Evolutionary conservation across 2,113 vertebrate genomes (phyloP), one percentile per base, ranked within the genome.

Genomic region (Pterocles burchelli): DNA sequence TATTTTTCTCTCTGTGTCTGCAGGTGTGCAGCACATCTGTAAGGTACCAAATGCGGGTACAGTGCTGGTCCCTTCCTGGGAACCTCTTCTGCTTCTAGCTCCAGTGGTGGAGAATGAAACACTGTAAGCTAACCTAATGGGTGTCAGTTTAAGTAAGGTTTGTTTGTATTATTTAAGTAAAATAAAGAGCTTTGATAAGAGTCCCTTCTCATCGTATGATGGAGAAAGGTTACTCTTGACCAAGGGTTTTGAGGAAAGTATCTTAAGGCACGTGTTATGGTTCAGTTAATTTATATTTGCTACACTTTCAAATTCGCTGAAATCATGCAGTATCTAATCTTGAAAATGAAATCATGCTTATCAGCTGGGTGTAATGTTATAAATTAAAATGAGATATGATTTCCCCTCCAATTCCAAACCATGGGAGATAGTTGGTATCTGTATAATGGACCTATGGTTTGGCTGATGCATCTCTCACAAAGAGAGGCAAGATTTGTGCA

Each of bases 11-110:
- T 17, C 13, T 19, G 25, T 7, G 8, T 26, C 31, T 43, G 38
- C 46, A 9, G n/a, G 10, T 9, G n/a, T 31, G n/a, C 38, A 41
- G 26, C 14, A 13, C 0, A 0, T 45, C 70, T 63, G 34, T 55
- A 49, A 31, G 18, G 34, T 43, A 14, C 28, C 7, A 36, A 70
- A 13, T 15, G 8, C 11, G 4, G 11, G 1, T 34, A 8, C 8
- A 54, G 5, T 5, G 12, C 31, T 33, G 34, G 15, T 62, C 26
- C 29, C 13, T 68, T 36, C 38, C 38, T 34, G 18, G 54, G 26
- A 68, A 41, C 22, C 25, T 14, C 41, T 28, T 22, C 3, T 4
- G 25, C 8, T 51, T 43, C 20, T 8, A 7, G 36, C 36, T 18
- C 36, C 8, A 7, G 36, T 20, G 11, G 17, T 21, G 29, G 45